Base-by-base conservation (phyloP, 2,888 invertebrate genomes). In the Shargacucullia verbasci region DNA sequence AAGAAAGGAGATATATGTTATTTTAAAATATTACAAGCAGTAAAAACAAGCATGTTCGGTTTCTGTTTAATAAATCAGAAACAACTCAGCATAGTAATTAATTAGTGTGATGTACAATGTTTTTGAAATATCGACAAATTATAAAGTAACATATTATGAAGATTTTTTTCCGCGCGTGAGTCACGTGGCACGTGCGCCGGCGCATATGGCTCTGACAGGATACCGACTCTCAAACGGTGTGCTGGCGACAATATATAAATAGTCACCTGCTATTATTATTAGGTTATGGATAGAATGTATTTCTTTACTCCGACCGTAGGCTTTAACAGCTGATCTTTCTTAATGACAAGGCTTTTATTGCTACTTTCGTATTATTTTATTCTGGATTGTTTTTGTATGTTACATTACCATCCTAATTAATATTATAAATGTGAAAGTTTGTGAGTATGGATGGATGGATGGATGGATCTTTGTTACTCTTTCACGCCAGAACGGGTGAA, bases 131-230 rank as follows among this genome's bases (percentile, higher is more conserved):
- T 75, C 68, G 70, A 35, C 61, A 61, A 60, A 63, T 65, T 60
- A 67, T 63, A 49, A 50, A 50, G 44, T 59, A 52, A 47, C 38
- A 39, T 33, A 39, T 45, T 50, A n/a, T 37, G 27, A 68, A 14
- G 27, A 25, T 64, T 78, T 79, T 76, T 14, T 64, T 73, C 44
- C 59, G 55, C 39, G 55, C 59, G 70, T 81, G 79, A 80, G 70
- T 83, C 80, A 83, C 67, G 58, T 70, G 81, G 83, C 83, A 82
- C 84, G 84, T 78, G 84, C 79, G 53, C 59, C 15, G 55, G 66
- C 54, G 62, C 76, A 76, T 69, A 73, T 76, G 79, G 61, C 45
- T 48, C 35, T 38, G 73, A 64, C 77, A 68, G 67, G 65, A 66
- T 68, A 53, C 57, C 53, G 58, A 49, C 56, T 52, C 34, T 41